Base-by-base conservation (phyloP, 2,888 invertebrate genomes). In the Andrena fulva region DNA sequence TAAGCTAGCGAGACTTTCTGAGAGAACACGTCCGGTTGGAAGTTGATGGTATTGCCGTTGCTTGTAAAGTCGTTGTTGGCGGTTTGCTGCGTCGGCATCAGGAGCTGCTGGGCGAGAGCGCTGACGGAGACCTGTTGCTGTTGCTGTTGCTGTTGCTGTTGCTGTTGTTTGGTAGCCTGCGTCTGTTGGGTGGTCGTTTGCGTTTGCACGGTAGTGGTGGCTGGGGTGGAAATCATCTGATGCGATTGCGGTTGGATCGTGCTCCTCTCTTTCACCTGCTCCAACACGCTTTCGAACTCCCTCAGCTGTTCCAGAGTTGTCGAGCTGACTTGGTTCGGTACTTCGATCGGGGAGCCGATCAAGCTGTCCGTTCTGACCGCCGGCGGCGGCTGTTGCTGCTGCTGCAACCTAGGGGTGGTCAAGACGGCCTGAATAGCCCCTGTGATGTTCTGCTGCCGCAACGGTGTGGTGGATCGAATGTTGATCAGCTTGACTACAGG, bases 211-310 rank as follows among this genome's bases (percentile, higher is more conserved):
- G 93, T 92, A 0, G 89, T 87, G 3, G 89, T 91, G 1, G 92
- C 85, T 2, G 89, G 80, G 8, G 78, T 84, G 1, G 89, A 85
- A 31, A 86, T 86, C n/a, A 90, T 83, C 33, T 91, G 92, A 56
- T 89, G 88, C 6, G 90, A 79, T 48, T 92, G 91, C 0, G 96
- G 95, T 84, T 95, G 96, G 3, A 96, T 96, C 31, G 96, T 96
- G 88, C 96, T 97, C 80, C 97, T 94, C 92, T 97, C 97, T 91
- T 97, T 97, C 0, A 97, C 97, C 94, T 97, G 97, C 90, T 97
- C 97, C 80, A 97, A 94, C 0, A 97, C 97, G 94, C 97, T 96
- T 91, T 97, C 97, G 89, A 97, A 97, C 91, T 97, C 97, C 73
- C 97, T 94, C 8, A 97, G 92, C 90, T 97, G 97, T 92, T 97